Evolutionary conservation across 2,888 invertebrate species (phyloP).

Genomic region (Lepidocyrtoides sp.): DNA sequence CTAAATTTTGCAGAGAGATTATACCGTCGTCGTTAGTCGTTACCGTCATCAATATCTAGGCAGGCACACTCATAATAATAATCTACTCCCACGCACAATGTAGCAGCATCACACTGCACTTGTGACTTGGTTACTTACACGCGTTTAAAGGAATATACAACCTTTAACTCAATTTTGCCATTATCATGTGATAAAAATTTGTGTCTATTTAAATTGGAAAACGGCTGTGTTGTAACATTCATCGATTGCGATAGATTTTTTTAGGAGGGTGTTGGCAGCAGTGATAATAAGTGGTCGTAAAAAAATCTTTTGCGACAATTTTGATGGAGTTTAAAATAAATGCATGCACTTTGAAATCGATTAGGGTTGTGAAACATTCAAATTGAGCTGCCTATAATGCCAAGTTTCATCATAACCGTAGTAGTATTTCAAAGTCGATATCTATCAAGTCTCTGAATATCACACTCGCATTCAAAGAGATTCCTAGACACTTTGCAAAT

Average conservation of each 20-base stretch:
- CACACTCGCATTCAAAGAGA: no score
- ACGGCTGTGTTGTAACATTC: neutral
- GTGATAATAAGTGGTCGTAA: neutral
- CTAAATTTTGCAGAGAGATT: no score
- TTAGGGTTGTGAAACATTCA: neutral
- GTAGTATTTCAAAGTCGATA: no score
- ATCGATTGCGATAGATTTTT: neutral
- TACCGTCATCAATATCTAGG: neutral
- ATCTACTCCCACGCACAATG: conserved; percentile 7
- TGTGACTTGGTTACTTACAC: neutral
- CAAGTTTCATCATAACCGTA: no score
- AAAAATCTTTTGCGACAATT: neutral
- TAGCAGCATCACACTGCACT: neutral
- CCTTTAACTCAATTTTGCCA: no score
- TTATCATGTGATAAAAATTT: neutral
- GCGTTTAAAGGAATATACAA: no score
- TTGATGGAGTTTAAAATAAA: neutral
- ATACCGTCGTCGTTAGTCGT: neutral
- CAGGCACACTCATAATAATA: neutral
- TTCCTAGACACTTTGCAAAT: no score
- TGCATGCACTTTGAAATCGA: neutral
- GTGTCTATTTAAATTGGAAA: neutral
- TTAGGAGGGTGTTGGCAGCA: neutral
- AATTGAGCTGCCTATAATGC: no score
- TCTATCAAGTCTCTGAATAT: no score